Conservation (phyloP, 2,113 vertebrate genomes). For the Xiphias gladius region DNA sequence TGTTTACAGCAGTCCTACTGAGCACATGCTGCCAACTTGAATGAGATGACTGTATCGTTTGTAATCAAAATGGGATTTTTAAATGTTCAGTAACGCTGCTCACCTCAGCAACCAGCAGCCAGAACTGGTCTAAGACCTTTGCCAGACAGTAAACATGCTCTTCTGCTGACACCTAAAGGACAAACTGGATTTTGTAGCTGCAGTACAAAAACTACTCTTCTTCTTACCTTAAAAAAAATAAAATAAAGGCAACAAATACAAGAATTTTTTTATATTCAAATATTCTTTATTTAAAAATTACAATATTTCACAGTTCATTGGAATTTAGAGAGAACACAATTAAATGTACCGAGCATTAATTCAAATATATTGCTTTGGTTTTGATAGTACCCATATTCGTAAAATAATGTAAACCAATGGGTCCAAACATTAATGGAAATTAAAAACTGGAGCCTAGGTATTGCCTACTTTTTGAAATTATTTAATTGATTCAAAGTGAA, state of each 20-base stretch:
- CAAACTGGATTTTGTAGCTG: conserved; percentile 61
- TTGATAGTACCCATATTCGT: conserved; percentile 58
- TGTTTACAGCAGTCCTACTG: conserved; percentile 14
- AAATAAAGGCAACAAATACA: neutral
- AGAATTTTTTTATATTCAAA: conserved; percentile 43
- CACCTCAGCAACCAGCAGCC: conserved; percentile 4
- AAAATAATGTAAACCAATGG: conserved; percentile 55
- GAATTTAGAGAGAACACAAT: conserved; percentile 69
- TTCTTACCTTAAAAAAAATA: neutral
- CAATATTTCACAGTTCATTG: conserved; percentile 80
- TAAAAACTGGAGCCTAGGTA: neutral
- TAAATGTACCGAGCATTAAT: conserved; percentile 53
- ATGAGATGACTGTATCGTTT: rapidly evolving
- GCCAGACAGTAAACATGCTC: conserved; percentile 31
- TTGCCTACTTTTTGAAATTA: neutral
- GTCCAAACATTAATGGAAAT: conserved; percentile 23
- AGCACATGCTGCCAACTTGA: conserved; percentile 6
- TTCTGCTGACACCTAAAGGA: conserved; percentile 85
- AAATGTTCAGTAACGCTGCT: neutral
- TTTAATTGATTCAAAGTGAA: conserved; percentile 40
- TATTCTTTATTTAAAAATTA: conserved; percentile 77
- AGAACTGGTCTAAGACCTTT: conserved; percentile 15
- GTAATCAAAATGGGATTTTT: conserved; percentile 27
- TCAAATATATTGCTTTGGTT: conserved; percentile 72
- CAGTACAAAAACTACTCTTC: neutral